Evolutionary conservation across 2,113 vertebrate species (phyloP).

Genomic region (Pseudopodoces humilis): DNA sequence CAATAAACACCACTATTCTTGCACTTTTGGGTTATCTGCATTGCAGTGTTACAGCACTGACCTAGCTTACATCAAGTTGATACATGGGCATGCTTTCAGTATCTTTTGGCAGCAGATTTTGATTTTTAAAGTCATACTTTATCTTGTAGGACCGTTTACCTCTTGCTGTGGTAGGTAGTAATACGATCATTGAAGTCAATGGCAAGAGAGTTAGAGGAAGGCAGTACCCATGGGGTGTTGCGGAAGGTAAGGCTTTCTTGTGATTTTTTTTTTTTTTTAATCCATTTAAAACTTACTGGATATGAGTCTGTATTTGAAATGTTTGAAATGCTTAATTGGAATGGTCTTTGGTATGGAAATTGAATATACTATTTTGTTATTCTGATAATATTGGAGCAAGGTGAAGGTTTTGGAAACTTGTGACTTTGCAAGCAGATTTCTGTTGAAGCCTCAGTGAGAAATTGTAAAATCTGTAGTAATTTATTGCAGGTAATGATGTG

Average conservation of each 20-base stretch:
- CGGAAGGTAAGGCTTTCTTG: slow-evolving; percentile 86
- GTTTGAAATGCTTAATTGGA: neutral
- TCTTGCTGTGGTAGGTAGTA: slow-evolving; percentile 97
- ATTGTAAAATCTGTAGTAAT: neutral
- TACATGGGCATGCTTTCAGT: neutral
- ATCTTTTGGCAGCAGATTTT: neutral
- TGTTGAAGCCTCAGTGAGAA: neutral
- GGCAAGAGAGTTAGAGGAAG: slow-evolving; percentile 93
- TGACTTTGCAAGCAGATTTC: neutral
- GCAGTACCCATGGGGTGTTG: slow-evolving; percentile 98
- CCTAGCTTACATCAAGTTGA: neutral
- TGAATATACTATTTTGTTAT: neutral
- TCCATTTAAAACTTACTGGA: neutral
- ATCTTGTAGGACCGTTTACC: slow-evolving; percentile 92
- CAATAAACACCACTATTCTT: neutral
- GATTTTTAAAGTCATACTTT: slow-evolving; percentile 27
- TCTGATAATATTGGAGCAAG: neutral
- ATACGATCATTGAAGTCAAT: slow-evolving; percentile 97
- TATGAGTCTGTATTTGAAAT: neutral
- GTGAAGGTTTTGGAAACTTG: fast-evolving
- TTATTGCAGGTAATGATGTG: neutral
- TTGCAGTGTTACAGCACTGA: neutral
- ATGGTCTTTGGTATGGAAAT: neutral
- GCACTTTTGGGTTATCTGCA: neutral
- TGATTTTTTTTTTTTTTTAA: neutral